Evolutionary conservation across 2,113 vertebrate species (phyloP), one percentile per base, ranked within the genome.

Genomic region (Setophaga coronata): DNA sequence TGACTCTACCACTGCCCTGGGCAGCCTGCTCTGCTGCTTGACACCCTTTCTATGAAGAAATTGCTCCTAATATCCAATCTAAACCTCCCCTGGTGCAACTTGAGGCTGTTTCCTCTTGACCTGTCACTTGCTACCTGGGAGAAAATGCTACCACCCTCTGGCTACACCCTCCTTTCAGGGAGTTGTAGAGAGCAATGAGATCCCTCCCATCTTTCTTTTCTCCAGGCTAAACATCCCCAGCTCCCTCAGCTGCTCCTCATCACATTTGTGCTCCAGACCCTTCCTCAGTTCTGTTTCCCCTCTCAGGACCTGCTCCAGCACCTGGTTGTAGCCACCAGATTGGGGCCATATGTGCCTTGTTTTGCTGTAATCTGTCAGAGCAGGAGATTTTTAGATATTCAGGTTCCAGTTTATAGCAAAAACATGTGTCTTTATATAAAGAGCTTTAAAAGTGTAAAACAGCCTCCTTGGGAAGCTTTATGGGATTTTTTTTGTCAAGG

Each of bases 381-480:
- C 67, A 69, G 83, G 71, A 92, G 79, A 25, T 82, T 94, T 93
- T 64, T 80, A 89, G 53, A 47, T 58, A 28, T 57, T 65, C 36
- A 78, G 45, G 40, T 60, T 60, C 58, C 48, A 40, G 45, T 79
- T 80, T 85, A n/a, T 58, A 82, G 56, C 43, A 84, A 86, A 95
- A 96, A 17, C 34, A 38, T 51, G 10, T 83, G 42, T 95, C 48
- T 72, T 82, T 94, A 36, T 93, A 70, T 77, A 93, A 93, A 88
- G 74, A 53, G 21, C 57, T 97, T 92, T 72, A 93, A 87, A 86
- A 78, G 43, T 40, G 7, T 88, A 74, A 93, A 94, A 66, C 31
- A 74, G n/a, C 29, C 38, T 95, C 74, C 53, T 92, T 92, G 77
- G 88, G 45, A 90, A 89, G 56, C 61, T 90, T 91, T 88, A 82